Base-by-base conservation (phyloP, 1,140 invertebrate genomes). In the Apis florea region DNA sequence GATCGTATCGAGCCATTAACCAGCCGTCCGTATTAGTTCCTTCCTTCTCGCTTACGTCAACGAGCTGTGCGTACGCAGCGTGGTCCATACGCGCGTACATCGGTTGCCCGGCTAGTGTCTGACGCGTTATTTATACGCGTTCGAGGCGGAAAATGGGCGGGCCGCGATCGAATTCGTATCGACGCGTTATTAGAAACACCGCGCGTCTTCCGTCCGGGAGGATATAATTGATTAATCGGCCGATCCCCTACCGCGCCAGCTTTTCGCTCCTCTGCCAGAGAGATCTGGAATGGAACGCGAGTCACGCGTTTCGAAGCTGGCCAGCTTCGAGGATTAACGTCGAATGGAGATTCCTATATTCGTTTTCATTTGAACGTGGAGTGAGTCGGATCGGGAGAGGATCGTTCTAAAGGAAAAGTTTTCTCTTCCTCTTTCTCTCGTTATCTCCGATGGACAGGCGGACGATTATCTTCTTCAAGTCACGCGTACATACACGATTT, bases 361-460 rank as follows among this genome's bases (percentile, higher is more conserved):
- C 64, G 53, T 17, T 59, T 58, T 49, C 31, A 11, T 59, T 5
- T 12, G 19, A 59, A 67, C 13, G 21, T 63, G 26, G 26, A 67
- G 64, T 19, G 15, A 47, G 56, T 80, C 69, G 69, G 4, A 66
- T 66, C 40, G 58, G 8, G 24, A 24, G 21, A 11, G 24, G 19
- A 1, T 54, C 12, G 13, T 26, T 54, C 8, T 5, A 49, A 81
- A 47, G 54, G 66, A 58, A 61, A 56, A n/a, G 26, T 66, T 64
- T 58, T 71, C 19, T 58, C 10, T n/a, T 6, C 8, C 5, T 17
- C 2, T 17, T 17, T 31, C 0, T 13, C 73, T 69, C 74, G 82
- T 86, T 88, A 85, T 86, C 89, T 83, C 19, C 40, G 56, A 59
- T 83, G 75, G 83, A 90, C 89, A 89, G 89, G 89, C 90, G 80